These are phyloP conservation scores for Macropis europaea DNA, from an alignment of 2,888 invertebrate species.

Conservation along the genomic window DNA sequence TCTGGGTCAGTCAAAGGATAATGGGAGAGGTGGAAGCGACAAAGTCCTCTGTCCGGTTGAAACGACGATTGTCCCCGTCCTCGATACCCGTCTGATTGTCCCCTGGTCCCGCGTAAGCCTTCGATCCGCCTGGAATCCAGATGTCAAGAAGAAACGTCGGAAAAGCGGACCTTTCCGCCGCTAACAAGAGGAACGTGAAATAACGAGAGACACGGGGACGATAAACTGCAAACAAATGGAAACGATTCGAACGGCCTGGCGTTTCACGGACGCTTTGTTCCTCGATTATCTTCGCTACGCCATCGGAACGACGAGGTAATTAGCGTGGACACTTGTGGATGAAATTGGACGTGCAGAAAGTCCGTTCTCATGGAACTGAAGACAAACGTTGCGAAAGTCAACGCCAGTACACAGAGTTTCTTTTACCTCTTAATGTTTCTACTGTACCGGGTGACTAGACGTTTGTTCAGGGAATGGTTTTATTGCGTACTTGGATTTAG, in stretches of 20 bases:
- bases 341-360: conserved; percentile 14
- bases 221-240: conserved; percentile 46
- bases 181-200: conserved; percentile 46
- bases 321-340: neutral
- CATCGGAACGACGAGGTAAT: neutral
- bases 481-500: no score
- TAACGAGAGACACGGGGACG: conserved; percentile 36
- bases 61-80: conserved; percentile 68
- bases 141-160: conserved; percentile 41
- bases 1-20: conserved; percentile 73
- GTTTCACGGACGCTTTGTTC: neutral
- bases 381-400: no score
- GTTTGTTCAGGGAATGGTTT: no score
- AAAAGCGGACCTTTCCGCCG: conserved; percentile 17
- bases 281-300: neutral
- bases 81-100: conserved; percentile 64
- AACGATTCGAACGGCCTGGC: conserved; percentile 8
- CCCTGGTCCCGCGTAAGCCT: conserved; percentile 22
- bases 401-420: no score
- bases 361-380: no score
- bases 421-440: no score
- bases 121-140: conserved; percentile 42
- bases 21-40: conserved; percentile 68
- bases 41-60: conserved; percentile 67
- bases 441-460: no score